phyloP scores from a whole-genome alignment of 2,113 vertebrate genomes.

The Nibea coibor region DNA sequence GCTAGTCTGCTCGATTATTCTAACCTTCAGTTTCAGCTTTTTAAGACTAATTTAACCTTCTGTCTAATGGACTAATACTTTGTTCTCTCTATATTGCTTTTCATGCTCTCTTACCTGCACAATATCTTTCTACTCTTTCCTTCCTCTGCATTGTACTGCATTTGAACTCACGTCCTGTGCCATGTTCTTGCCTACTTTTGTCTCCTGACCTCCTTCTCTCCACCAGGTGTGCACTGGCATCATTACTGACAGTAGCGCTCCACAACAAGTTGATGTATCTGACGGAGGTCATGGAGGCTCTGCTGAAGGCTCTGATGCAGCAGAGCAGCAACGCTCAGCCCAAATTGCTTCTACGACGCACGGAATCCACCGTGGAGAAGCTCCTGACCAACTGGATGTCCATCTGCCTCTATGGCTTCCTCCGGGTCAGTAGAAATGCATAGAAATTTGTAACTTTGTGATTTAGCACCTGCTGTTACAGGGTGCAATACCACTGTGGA shows the following conservation, averaged over 20 bases:
- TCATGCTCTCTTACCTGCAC: background rate
- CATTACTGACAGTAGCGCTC: constrained; percentile 91
- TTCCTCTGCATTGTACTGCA: background rate
- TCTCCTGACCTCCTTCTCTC: background rate
- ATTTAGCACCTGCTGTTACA: no score
- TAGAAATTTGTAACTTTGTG: no score
- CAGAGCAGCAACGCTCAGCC: constrained; percentile 89
- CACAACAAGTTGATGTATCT: constrained; percentile 93
- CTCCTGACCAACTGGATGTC: constrained; percentile 98
- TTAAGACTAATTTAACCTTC: no score
- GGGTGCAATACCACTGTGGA: no score
- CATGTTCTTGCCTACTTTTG: no score
- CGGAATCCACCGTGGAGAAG: constrained; percentile 95
- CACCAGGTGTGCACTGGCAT: constrained; percentile 91
- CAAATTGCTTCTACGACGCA: constrained; percentile 93
- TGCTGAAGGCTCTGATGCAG: constrained; percentile 91
- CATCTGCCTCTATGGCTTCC: constrained; percentile 95
- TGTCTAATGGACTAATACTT: no score
- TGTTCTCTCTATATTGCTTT: background rate
- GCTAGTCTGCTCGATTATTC: background rate
- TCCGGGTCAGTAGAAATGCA: constrained; percentile 84
- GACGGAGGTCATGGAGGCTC: constrained; percentile 91
- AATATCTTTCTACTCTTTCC: background rate
- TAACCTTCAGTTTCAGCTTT: background rate
- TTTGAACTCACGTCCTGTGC: background rate